Conservation (phyloP, 2,888 invertebrate species). For the Epinotia brunnichana region DNA sequence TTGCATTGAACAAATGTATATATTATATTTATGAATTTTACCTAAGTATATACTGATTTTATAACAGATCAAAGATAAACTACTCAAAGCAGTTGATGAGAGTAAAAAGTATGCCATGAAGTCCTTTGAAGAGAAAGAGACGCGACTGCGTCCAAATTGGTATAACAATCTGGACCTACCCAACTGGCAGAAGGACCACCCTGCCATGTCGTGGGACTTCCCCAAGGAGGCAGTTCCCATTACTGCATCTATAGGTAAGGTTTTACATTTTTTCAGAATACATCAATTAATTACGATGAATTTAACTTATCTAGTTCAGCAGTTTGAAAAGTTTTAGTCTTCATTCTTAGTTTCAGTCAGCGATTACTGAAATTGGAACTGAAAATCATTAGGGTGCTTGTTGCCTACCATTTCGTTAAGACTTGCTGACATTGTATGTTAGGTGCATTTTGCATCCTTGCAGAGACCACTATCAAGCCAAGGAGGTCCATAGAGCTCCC, state of each 20-base stretch:
- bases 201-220: conserved; percentile 81
- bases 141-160: conserved; percentile 71
- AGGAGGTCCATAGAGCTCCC: too few relatives aligned
- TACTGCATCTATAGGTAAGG: conserved; percentile 69
- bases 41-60: neutral
- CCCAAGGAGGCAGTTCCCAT: conserved; percentile 75
- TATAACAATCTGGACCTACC: conserved; percentile 74
- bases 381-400: neutral
- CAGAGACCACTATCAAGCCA: too few relatives aligned
- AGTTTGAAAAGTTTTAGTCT: neutral
- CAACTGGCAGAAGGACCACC: conserved; percentile 78
- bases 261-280: neutral
- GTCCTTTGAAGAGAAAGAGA: conserved; percentile 77
- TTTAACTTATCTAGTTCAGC: neutral
- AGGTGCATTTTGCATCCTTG: too few relatives aligned
- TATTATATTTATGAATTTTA: too few relatives aligned
- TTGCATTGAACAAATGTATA: too few relatives aligned
- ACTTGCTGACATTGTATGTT: too few relatives aligned
- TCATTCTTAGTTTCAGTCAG: too few relatives aligned
- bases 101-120: conserved; percentile 79
- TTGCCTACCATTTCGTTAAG: too few relatives aligned
- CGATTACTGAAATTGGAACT: neutral
- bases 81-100: conserved; percentile 80
- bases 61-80: conserved; percentile 78
- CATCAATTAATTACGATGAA: neutral